A percentile compares a stretch with the other conserved stretches of the same genome.
Evolutionary conservation across 2,113 vertebrate species (phyloP).

Genomic region (Pipra filicauda): DNA sequence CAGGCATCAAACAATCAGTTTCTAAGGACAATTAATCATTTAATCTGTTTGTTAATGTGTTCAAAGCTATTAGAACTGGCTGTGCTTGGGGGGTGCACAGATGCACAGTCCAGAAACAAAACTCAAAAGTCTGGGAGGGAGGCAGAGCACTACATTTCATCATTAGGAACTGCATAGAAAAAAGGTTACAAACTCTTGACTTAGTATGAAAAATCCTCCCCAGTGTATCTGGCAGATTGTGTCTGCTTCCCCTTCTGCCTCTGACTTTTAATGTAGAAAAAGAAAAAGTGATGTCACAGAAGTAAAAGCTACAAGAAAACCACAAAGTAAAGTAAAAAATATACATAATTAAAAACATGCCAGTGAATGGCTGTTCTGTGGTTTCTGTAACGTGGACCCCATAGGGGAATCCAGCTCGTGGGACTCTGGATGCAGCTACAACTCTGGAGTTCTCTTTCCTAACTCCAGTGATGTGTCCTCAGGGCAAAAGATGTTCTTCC

Average conservation of each 20-base stretch:
- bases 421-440: neutral
- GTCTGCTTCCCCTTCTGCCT: neutral
- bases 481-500: neutral
- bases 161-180: neutral
- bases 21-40: neutral
- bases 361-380: neutral
- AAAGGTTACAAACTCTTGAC: neutral
- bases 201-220: neutral
- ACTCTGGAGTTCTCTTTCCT: neutral
- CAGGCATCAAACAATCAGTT: neutral
- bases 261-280: neutral
- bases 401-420: neutral
- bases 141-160: neutral
- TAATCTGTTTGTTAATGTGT: neutral
- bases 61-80: neutral
- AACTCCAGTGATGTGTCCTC: neutral
- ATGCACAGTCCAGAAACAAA: neutral
- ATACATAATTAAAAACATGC: slow-evolving; percentile 24
- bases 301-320: slow-evolving; percentile 27
- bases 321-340: slow-evolving; percentile 5
- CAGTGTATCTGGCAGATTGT: neutral
- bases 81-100: neutral
- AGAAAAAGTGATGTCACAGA: slow-evolving; percentile 19
- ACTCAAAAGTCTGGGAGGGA: neutral
- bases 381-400: slow-evolving; percentile 9